Conservation (phyloP, 2,797 vertebrate genomes). For the Phataginus tetradactyla region DNA sequence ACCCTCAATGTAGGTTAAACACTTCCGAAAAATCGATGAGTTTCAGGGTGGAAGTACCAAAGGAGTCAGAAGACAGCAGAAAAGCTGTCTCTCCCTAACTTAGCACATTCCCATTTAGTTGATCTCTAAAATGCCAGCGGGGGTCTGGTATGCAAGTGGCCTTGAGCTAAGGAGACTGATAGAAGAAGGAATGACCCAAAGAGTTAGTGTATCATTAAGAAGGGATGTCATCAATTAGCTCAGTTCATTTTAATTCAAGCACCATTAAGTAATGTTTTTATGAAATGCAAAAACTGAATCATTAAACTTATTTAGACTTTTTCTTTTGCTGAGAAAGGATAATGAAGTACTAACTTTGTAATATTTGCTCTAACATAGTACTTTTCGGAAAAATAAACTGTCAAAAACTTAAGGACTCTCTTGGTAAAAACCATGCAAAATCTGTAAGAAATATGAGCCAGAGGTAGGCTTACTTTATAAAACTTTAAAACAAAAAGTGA, state of each 20-base stretch:
- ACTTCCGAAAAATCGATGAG: background rate
- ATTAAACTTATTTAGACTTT: constrained; percentile 56
- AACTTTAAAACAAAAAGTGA: background rate
- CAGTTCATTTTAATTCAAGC: constrained; percentile 64
- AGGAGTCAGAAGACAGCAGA: background rate
- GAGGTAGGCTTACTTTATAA: background rate
- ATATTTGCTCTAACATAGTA: background rate
- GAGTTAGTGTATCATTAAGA: constrained; percentile 40
- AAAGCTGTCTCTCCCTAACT: background rate
- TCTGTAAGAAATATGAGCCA: background rate
- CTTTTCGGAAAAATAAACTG: background rate
- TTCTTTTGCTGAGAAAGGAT: constrained; percentile 19
- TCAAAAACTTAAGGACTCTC: background rate
- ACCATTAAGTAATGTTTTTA: constrained; percentile 56
- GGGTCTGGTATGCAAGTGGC: background rate
- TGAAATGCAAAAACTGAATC: constrained; percentile 41
- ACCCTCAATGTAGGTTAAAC: background rate
- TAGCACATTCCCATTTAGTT: background rate
- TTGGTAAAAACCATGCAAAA: background rate
- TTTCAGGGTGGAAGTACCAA: background rate
- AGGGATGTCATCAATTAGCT: constrained; percentile 30
- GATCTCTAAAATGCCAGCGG: background rate
- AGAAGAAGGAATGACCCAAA: constrained; percentile 24
- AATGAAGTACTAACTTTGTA: background rate
- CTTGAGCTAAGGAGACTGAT: background rate